Percentiles rank a stretch among this genome's conserved stretches.
Evolutionary conservation across 2,888 invertebrate genomes (phyloP).

Genomic region (Exephanes ischioxanthus): DNA sequence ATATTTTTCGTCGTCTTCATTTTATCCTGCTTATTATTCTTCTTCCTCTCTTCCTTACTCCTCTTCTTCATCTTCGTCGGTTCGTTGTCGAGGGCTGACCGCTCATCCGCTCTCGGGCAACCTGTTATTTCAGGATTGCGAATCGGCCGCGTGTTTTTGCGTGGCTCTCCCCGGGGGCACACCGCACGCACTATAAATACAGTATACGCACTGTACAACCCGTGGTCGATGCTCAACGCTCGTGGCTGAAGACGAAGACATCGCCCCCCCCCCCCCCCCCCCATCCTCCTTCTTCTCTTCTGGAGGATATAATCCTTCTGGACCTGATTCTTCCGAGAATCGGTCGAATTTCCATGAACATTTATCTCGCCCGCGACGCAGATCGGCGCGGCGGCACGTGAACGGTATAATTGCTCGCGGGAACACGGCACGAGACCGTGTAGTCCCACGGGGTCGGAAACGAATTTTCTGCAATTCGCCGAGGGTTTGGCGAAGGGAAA

Average conservation of each 20-base stretch:
- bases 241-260: constrained; percentile 14
- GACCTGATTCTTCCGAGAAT: constrained; percentile 31
- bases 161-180: constrained; percentile 70
- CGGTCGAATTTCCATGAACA: constrained; percentile 1
- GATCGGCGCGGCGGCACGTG: neutral
- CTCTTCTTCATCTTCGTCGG: constrained; percentile 29
- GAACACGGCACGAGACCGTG: neutral
- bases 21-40: constrained; percentile 11
- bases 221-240: constrained; percentile 52
- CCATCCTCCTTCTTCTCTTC: neutral
- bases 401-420: constrained; percentile 3
- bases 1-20: neutral
- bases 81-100: constrained; percentile 69
- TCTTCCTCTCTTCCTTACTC: constrained; percentile 32
- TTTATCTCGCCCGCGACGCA: neutral
- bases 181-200: constrained; percentile 78
- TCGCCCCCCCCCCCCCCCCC: neutral
- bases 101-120: constrained; percentile 73
- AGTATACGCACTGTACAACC: constrained; percentile 63
- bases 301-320: constrained; percentile 15
- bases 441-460: neutral
- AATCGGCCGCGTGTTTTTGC: constrained; percentile 80
- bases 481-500: neutral
- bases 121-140: constrained; percentile 84
- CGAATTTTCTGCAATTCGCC: neutral